Percentiles rank a stretch among this genome's conserved stretches.
Evolutionary conservation across 2,888 invertebrate species (phyloP).

Genomic region (Meandrusa payeni): DNA sequence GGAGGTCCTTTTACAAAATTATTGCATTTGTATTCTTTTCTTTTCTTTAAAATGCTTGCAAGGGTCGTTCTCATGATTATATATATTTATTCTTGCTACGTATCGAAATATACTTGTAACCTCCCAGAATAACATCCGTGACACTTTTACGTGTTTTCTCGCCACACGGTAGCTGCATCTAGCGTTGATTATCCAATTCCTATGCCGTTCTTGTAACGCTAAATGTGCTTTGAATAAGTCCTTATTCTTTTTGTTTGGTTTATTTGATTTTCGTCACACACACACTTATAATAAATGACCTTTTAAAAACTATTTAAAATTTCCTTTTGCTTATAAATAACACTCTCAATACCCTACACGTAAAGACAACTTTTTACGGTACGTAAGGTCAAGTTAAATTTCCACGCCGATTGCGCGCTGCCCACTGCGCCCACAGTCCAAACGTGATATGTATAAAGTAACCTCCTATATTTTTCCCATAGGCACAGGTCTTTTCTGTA

Average conservation of each 20-base stretch:
- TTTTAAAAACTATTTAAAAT: conserved; percentile 29
- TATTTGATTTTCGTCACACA: conserved; percentile 33
- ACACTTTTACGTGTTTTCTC: conserved; percentile 49
- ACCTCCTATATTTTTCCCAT: no score
- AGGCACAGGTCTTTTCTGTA: no score
- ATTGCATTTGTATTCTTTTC: no score
- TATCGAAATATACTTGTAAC: conserved; percentile 37
- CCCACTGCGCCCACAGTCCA: no score
- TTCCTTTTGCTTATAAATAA: conserved; percentile 27
- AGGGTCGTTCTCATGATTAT: conserved; percentile 32
- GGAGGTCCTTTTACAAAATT: no score
- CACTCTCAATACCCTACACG: no score
- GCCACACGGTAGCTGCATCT: conserved; percentile 61
- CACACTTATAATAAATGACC: conserved; percentile 20
- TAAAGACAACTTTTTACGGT: no score
- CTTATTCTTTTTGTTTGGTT: conserved; percentile 40
- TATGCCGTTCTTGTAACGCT: conserved; percentile 52
- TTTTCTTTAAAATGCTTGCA: not conserved
- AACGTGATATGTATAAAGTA: no score
- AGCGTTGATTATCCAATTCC: conserved; percentile 56
- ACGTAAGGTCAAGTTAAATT: no score
- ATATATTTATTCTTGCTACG: conserved; percentile 32
- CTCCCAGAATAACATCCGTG: conserved; percentile 59
- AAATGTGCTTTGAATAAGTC: conserved; percentile 62
- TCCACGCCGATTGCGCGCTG: no score